Evolutionary conservation across 2,888 invertebrate genomes (phyloP), one percentile per base, ranked within the genome.

Genomic region (Phaonia tiefii): DNA sequence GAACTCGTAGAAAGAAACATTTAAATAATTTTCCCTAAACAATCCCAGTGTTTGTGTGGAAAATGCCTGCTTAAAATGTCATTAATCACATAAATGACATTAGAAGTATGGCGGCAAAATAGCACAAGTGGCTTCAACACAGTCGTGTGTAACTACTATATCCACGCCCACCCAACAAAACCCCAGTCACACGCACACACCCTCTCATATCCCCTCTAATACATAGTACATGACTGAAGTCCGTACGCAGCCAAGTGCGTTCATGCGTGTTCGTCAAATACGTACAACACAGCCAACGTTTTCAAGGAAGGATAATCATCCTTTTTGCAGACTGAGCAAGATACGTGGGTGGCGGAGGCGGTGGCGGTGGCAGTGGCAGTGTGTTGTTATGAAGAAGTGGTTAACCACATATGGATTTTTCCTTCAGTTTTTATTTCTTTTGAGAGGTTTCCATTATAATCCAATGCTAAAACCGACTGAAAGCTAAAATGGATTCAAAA

Each of bases 41-140:
- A 58, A 58, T 10, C 26, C 17, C 39, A 20, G 31, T 37, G 37
- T 39, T 60, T 37, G 60, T 22, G 42, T 56, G 54, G 71, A 67
- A 54, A 83, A 85, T 85, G 85, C n/a, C 87, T 88, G 87, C 86
- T 88, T 86, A 86, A 87, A 88, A 88, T 87, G 85, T 86, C 88
- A 88, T 88, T 88, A 88, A 88, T 88, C 88, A 88, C 86, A 84
- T 87, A 86, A 88, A 86, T 86, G 86, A 86, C 86, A 86, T 84
- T 84, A 51, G n/a, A 85, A 86, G 85, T 85, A 85, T 84, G 85
- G 13, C 39, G 56, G 26, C 31, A 63, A 66, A 65, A 56, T 17
- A 72, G 63, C 72, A 58, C 49, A 71, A 58, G 39, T 39, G 39
- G 44, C n/a, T 70, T 65, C 58, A 42, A 20, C 71, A 49, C 25